phyloP scores from a whole-genome alignment of 2,113 vertebrate genomes.

The Sakesphorus luctuosus region DNA sequence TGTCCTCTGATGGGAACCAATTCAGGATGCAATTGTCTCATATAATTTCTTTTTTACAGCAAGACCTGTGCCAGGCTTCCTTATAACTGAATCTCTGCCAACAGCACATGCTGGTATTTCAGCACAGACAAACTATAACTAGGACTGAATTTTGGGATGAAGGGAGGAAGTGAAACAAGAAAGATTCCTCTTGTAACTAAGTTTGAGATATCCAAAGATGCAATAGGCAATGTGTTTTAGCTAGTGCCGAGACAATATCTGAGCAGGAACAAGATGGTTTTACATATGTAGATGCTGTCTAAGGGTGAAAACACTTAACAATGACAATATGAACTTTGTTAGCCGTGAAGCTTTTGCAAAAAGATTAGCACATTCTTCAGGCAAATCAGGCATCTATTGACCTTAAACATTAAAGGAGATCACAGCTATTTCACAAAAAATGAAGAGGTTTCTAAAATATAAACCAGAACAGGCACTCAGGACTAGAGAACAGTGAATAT shows the following conservation, averaged over 20 bases:
- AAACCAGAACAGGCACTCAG: neutral
- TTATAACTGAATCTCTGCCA: neutral
- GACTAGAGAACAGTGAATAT: neutral
- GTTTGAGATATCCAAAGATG: neutral
- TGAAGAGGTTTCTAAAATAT: neutral
- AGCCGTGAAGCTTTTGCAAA: neutral
- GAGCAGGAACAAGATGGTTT: neutral
- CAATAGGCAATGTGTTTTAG: neutral
- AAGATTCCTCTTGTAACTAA: neutral
- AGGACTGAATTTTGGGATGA: neutral
- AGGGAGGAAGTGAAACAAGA: neutral
- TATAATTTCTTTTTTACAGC: neutral
- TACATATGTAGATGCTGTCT: neutral
- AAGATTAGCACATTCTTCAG: neutral
- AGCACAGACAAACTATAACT: neutral
- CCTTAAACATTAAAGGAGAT: neutral
- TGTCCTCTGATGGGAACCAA: neutral
- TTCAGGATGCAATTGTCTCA: neutral
- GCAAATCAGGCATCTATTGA: neutral
- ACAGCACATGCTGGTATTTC: neutral
- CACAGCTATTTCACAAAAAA: neutral
- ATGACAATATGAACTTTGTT: neutral
- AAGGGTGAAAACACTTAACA: neutral
- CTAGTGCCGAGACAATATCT: neutral
- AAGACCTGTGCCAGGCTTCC: neutral